Evolutionary conservation across 1,140 invertebrate species (phyloP).

Genomic region (Branchinecta lynchi): DNA sequence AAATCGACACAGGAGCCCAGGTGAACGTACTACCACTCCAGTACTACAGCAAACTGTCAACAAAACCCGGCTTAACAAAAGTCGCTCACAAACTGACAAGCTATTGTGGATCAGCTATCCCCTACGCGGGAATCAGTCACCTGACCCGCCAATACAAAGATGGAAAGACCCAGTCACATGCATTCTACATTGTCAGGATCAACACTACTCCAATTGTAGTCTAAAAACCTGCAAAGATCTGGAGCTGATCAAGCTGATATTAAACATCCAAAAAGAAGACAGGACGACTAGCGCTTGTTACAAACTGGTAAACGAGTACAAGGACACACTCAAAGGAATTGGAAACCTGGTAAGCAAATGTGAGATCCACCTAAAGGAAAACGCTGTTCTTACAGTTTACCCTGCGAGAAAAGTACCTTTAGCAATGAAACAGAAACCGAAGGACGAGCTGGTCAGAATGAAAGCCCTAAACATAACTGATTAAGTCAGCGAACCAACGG

Average conservation of each 20-base stretch:
- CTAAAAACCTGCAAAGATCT: constrained; percentile 9
- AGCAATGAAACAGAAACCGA: constrained; percentile 6
- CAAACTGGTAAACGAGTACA: constrained; percentile 9
- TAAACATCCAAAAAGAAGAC: constrained; percentile 7
- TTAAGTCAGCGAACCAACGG: neutral
- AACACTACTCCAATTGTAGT: constrained; percentile 5
- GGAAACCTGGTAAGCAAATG: constrained; percentile 5
- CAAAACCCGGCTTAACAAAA: constrained; percentile 10
- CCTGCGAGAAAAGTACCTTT: constrained; percentile 8
- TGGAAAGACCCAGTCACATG: constrained; percentile 5
- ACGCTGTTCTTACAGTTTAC: neutral
- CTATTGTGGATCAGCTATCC: constrained; percentile 5
- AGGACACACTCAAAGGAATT: constrained; percentile 1
- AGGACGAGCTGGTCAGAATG: neutral
- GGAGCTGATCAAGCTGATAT: constrained; percentile 5
- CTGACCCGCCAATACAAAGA: constrained; percentile 8
- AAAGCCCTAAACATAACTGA: constrained; percentile 9
- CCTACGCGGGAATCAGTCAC: constrained; percentile 4
- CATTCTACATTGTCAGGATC: constrained; percentile 5
- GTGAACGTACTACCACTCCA: constrained; percentile 4
- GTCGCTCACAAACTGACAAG: constrained; percentile 1
- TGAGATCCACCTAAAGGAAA: constrained; percentile 9
- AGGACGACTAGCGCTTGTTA: constrained; percentile 4
- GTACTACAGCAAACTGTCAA: constrained; percentile 10
- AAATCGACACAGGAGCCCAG: constrained; percentile 5